Evolutionary conservation across 1,140 invertebrate genomes (phyloP), one percentile per base, ranked within the genome.

Genomic region (Drosophila pruinosa): DNA sequence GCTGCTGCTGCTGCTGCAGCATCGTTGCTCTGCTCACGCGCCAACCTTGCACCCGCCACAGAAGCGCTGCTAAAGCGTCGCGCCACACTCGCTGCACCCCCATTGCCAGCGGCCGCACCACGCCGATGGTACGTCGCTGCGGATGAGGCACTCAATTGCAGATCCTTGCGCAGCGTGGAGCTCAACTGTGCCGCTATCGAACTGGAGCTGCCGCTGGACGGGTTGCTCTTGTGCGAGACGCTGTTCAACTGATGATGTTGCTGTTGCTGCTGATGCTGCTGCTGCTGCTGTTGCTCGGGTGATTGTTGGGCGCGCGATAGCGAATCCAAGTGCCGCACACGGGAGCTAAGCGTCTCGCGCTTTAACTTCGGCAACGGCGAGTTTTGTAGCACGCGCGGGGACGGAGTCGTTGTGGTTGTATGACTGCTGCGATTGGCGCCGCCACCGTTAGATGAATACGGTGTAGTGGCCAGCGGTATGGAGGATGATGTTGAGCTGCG

Each of bases 281-380:
- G 56, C 52, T 81, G 48, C 47, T 67, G 45, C 57, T 34, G 59
- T 52, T 71, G 67, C 53, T 88, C 75, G 39, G 68, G 73, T 62
- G 64, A 75, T 21, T 85, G 78, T 43, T 91, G 77, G 22, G 85
- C 54, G 53, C 90, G 89, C 26, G 92, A 92, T 24, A 93, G 65
- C 28, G 92, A 92, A 54, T 94, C 92, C 85, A 93, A 81, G 86
- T 93, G 81, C 78, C 92, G 89, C 85, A 92, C 92, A 45, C 93
- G 93, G 62, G 92, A 92, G 28, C 92, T 94, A 31, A 94, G 89
- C 34, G 94, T 94, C 58, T 95, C 94, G 48, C 93, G 92, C 71
- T 92, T 94, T 56, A 93, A 91, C 81, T 93, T 93, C 31, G 92
- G 92, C 45, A 92, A 81, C 67, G 93, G 92, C 56, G 90, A 92